phyloP scores from a whole-genome alignment of 2,888 invertebrate genomes.

The Conops quadrifasciatus region DNA sequence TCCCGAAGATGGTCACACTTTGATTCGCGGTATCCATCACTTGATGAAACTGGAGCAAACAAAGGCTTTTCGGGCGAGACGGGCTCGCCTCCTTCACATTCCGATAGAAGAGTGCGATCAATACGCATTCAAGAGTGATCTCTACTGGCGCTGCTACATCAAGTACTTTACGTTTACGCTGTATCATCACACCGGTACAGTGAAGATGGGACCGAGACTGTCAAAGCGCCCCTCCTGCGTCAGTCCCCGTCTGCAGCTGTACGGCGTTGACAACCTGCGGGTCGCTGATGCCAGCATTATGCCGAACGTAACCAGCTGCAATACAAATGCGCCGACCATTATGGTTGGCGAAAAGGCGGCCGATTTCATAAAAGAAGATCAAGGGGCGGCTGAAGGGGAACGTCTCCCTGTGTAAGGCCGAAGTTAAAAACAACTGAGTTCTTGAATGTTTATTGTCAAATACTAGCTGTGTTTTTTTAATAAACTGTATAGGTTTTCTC shows the following conservation, averaged over 20 bases:
- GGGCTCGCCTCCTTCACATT: conserved; percentile 49
- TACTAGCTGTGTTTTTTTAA: no score
- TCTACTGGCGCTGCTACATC: conserved; percentile 74
- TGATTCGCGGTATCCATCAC: conserved; percentile 57
- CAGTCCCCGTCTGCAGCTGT: conserved; percentile 71
- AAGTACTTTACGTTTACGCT: conserved; percentile 73
- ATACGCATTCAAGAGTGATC: conserved; percentile 51
- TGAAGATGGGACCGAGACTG: conserved; percentile 72
- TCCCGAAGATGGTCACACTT: conserved; percentile 62
- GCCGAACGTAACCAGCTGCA: conserved; percentile 78
- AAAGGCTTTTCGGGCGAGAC: conserved; percentile 58
- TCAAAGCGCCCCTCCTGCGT: conserved; percentile 72
- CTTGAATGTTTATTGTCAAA: no score
- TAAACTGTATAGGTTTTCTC: no score
- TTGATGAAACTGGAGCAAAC: conserved; percentile 62
- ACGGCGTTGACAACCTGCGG: conserved; percentile 71
- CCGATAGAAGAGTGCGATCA: conserved; percentile 49
- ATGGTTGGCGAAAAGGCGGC: conserved; percentile 87
- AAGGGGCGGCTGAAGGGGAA: no score
- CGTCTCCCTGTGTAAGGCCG: no score
- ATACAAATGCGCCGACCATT: conserved; percentile 83
- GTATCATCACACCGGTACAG: conserved; percentile 75
- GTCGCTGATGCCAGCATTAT: conserved; percentile 80
- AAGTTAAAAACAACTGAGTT: no score
- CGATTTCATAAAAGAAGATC: conserved; percentile 65